Percentiles rank a stretch among this genome's conserved stretches.
phyloP scores from a whole-genome alignment of 2,113 vertebrate species.

The Dasyurus viverrinus region DNA sequence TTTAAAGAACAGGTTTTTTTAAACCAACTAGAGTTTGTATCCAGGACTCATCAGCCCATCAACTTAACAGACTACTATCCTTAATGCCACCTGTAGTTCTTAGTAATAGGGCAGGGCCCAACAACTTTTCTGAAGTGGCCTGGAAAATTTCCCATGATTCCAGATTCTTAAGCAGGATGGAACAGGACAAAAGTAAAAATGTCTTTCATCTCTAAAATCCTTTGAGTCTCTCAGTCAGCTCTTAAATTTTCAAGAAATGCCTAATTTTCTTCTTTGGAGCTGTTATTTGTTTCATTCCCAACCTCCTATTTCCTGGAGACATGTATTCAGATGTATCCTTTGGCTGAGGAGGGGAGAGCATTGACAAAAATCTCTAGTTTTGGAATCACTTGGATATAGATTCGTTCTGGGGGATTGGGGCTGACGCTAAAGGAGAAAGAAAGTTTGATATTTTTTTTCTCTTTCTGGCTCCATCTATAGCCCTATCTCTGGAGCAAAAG shows the following conservation, averaged over 20 bases:
- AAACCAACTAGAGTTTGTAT: too few species aligned
- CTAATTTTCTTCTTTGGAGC: constrained; percentile 72
- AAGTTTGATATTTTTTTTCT: background rate
- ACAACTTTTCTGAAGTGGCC: background rate
- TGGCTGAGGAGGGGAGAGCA: too few species aligned
- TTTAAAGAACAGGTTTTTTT: background rate
- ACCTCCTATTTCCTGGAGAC: too few species aligned
- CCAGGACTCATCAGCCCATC: too few species aligned
- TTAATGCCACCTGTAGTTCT: too few species aligned
- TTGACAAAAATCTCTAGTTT: too few species aligned
- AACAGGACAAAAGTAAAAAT: background rate
- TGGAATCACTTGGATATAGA: too few species aligned
- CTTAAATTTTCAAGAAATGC: constrained; percentile 40
- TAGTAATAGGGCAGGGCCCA: background rate
- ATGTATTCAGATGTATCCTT: too few species aligned
- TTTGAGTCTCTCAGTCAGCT: constrained; percentile 14
- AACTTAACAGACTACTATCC: too few species aligned
- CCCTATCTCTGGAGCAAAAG: background rate
- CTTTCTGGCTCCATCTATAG: background rate
- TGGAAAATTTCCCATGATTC: background rate
- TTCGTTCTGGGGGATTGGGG: too few species aligned
- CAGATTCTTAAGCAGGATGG: background rate
- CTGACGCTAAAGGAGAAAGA: too few species aligned
- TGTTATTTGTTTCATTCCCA: constrained; percentile 26
- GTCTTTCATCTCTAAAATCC: background rate